A percentile compares a stretch with the other conserved stretches of the same genome.
These are phyloP conservation scores for Maccullochella peelii DNA, from an alignment of 2,113 vertebrate genomes.

Conservation along the genomic window DNA sequence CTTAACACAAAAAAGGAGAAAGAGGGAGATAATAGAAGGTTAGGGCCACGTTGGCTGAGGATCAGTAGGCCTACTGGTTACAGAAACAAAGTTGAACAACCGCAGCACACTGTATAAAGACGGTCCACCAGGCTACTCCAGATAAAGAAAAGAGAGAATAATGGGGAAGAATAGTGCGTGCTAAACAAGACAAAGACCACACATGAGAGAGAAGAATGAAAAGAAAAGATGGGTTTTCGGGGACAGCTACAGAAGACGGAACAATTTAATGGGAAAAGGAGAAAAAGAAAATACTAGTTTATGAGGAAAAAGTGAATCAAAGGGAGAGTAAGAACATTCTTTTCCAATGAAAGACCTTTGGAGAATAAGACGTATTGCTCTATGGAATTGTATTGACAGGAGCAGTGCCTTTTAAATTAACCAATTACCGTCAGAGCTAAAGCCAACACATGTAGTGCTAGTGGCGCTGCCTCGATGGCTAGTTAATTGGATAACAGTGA, in stretches of 20 bases:
- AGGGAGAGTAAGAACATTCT: not conserved
- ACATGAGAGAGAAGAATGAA: constrained; percentile 5
- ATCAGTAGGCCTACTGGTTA: constrained; percentile 1
- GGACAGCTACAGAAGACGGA: not conserved
- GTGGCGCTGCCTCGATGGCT: constrained; percentile 12
- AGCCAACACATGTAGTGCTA: not conserved
- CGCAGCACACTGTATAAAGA: not conserved
- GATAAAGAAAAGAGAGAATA: constrained; percentile 24
- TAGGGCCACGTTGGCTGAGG: not conserved
- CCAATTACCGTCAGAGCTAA: constrained; percentile 32
- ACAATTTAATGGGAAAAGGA: constrained; percentile 16
- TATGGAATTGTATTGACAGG: constrained; percentile 22
- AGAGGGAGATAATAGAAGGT: constrained; percentile 34
- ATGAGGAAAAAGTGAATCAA: constrained; percentile 17
- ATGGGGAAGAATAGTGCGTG: not conserved
- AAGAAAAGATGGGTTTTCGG: not conserved
- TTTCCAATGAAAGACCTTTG: constrained; percentile 26
- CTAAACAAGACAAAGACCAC: constrained; percentile 27
- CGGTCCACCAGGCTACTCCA: not conserved
- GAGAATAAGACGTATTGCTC: constrained; percentile 10
- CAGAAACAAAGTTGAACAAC: constrained; percentile 20
- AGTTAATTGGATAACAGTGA: constrained; percentile 58
- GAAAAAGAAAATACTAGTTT: not conserved
- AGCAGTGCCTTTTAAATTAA: constrained; percentile 32
- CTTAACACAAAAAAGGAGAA: constrained; percentile 9